Conservation (phyloP, 2,113 vertebrate species). For the Cyprinodon brontotheroides region DNA sequence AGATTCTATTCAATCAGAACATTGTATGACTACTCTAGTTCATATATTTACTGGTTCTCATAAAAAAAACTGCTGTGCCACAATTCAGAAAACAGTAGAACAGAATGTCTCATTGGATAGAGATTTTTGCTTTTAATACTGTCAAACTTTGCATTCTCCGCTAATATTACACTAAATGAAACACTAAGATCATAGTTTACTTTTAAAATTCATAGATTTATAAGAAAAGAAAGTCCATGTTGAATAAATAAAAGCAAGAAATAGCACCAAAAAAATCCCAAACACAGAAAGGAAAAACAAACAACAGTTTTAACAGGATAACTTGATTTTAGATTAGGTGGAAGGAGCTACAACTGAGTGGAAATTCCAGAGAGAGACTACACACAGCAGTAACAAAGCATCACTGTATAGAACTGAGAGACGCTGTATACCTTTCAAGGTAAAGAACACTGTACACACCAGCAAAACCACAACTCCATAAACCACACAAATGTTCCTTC, state of each 20-base stretch:
- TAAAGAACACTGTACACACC: conserved; percentile 63
- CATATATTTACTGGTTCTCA: background rate
- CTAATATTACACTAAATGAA: too few species aligned
- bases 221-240: too few species aligned
- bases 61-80: background rate
- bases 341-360: conserved; percentile 49
- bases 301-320: conserved; percentile 33
- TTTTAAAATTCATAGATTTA: too few species aligned
- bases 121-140: too few species aligned
- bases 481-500: conserved; percentile 16
- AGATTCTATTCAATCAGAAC: background rate
- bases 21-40: background rate
- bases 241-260: too few species aligned
- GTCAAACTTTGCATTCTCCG: background rate
- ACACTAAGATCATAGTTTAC: too few species aligned
- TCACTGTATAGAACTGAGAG: conserved; percentile 62
- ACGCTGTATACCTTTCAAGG: conserved; percentile 71
- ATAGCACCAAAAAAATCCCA: background rate
- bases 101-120: background rate
- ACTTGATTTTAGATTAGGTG: conserved; percentile 43
- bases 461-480: conserved; percentile 37
- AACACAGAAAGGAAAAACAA: conserved; percentile 5
- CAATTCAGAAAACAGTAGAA: background rate
- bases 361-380: conserved; percentile 36
- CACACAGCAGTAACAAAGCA: conserved; percentile 62